Evolutionary conservation across 2,888 invertebrate species (phyloP), one percentile per base, ranked within the genome.

Genomic region (Zeuzera pyrina): DNA sequence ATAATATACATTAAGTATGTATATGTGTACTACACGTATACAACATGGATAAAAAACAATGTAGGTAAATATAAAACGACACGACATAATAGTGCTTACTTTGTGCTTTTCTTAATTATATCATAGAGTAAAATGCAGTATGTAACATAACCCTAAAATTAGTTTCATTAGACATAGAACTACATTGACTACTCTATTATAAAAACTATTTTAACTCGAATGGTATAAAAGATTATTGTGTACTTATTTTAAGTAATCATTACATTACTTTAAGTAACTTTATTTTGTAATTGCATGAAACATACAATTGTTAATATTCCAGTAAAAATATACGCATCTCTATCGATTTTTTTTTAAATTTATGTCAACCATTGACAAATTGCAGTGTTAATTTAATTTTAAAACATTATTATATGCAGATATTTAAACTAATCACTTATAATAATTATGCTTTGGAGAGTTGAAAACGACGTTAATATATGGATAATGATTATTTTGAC

Each of bases 201-300:
- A 66, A 67, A 69, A 64, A 68, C 61, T 71, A 68, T 57, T 42
- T 60, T 45, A 3, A 29, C 24, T 24, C 36, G 45, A 54, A 58
- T 59, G 65, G 69, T 73, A 72, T 61, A 71, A 73, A 73, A 72
- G 49, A 50, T 64, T 60, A 61, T 31, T 36, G 41, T 41, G 38
- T 47, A 40, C 38, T 40, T 42, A 46, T 39, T 30, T 19, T 19
- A 19, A 19, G 8, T 6, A 6, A 19, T 19, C 8, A 19, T n/a
- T n/a, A n/a, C n/a, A n/a, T n/a, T n/a, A n/a, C n/a, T n/a, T n/a
- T 25, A 25, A 25, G 8, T 25, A 25, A 25, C 25, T 25, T 25
- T 7, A 12, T 11, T 25, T 25, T 11, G 11, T 25, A 12, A 12
- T 25, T 25, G 13, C 25, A 25, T 25, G 12, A n/a, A n/a, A n/a